These are phyloP conservation scores for Hymenochirus boettgeri DNA, from an alignment of 2,113 vertebrate species.

Conservation along the genomic window DNA sequence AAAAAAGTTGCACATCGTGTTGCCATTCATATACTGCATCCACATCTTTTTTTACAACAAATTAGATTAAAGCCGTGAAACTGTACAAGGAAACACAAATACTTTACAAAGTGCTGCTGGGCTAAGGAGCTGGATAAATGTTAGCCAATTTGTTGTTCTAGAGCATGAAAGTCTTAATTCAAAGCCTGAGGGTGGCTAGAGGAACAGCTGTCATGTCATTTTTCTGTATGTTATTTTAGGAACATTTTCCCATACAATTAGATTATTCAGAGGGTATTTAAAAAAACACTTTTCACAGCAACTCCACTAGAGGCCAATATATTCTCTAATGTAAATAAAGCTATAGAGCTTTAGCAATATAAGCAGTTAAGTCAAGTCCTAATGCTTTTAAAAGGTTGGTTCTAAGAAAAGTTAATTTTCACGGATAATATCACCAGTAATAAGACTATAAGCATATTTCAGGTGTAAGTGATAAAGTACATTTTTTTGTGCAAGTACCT, in stretches of 20 bases:
- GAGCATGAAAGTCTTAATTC: conserved; percentile 58
- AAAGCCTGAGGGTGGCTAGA: conserved; percentile 51
- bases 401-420: too few relatives aligned
- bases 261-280: conserved; percentile 1
- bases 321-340: too few relatives aligned
- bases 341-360: too few relatives aligned
- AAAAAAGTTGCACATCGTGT: neutral
- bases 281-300: too few relatives aligned
- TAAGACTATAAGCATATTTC: too few relatives aligned
- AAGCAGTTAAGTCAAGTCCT: too few relatives aligned
- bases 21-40: too few relatives aligned
- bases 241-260: conserved; percentile 47
- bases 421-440: too few relatives aligned
- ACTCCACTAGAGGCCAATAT: too few relatives aligned
- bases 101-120: neutral
- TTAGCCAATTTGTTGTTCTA: conserved; percentile 60
- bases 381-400: too few relatives aligned
- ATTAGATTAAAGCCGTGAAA: neutral
- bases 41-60: neutral
- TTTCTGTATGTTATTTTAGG: conserved; percentile 64
- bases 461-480: too few relatives aligned
- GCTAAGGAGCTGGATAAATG: conserved; percentile 43
- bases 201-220: conserved; percentile 68
- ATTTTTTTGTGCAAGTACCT: too few relatives aligned
- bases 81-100: accelerated